Conservation (phyloP, 2,888 invertebrate species). For the Embidobia sp. region DNA sequence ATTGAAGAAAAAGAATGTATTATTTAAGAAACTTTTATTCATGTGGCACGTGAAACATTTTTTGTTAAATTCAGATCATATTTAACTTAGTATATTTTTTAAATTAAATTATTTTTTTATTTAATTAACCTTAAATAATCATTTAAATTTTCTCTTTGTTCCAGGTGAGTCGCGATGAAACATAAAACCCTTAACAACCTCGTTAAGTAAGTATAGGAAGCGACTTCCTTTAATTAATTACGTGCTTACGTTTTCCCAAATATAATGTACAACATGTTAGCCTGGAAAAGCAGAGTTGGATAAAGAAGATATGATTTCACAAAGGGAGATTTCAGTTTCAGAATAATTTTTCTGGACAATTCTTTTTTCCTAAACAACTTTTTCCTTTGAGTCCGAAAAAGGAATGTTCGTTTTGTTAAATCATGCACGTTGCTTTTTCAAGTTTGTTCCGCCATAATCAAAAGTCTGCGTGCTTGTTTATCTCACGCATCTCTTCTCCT, state of each 20-base stretch:
- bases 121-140: background rate
- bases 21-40: no score
- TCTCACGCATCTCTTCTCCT: background rate
- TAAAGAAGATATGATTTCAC: constrained; percentile 1
- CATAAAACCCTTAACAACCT: background rate
- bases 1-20: no score
- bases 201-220: constrained; percentile 8
- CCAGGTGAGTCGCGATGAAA: constrained; percentile 8
- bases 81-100: no score
- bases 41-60: no score
- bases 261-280: background rate
- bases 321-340: background rate
- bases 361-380: background rate
- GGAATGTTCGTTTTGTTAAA: constrained; percentile 6
- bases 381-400: background rate
- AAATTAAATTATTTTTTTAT: background rate
- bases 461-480: constrained; percentile 25
- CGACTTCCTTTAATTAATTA: constrained; percentile 8
- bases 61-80: no score
- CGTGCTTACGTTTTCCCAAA: background rate
- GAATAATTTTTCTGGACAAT: constrained; percentile 11
- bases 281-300: background rate
- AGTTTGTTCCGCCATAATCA: constrained; percentile 25
- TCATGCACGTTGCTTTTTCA: constrained; percentile 1
- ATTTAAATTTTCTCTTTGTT: constrained; percentile 10